A percentile compares a stretch with the other conserved stretches of the same genome.
Evolutionary conservation across 2,888 invertebrate species (phyloP).

Genomic region (Acheta domesticus): DNA sequence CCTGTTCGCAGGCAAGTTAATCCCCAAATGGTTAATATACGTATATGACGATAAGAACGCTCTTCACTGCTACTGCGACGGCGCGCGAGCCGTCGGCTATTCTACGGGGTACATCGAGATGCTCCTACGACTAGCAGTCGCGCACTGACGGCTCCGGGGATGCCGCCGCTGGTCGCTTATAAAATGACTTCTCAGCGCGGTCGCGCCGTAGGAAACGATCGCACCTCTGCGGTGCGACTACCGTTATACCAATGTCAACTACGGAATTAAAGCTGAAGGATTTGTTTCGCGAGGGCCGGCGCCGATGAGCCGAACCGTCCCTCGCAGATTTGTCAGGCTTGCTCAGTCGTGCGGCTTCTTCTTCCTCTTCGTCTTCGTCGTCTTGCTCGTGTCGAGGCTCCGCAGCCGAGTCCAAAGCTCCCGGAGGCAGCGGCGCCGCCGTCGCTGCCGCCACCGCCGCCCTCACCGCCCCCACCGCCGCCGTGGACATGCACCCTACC

Average conservation of each 20-base stretch:
- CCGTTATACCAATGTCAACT: not conserved
- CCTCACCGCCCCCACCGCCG: not conserved
- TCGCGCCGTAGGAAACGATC: not conserved
- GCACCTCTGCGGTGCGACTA: not conserved
- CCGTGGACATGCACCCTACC: not conserved
- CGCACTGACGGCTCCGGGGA: too few relatives aligned
- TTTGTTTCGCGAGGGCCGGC: not conserved
- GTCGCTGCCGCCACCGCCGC: not conserved
- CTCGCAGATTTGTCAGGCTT: not conserved
- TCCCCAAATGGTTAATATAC: too few relatives aligned
- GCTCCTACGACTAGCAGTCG: too few relatives aligned
- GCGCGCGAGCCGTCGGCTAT: too few relatives aligned
- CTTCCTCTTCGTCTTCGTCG: not conserved
- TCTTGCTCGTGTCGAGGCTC: not conserved
- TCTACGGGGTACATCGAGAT: too few relatives aligned
- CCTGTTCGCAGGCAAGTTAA: too few relatives aligned
- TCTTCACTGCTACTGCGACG: too few relatives aligned
- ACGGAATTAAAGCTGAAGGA: not conserved
- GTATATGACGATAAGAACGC: too few relatives aligned
- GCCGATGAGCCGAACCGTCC: not conserved
- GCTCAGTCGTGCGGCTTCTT: not conserved
- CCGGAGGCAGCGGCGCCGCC: not conserved
- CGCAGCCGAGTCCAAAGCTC: not conserved
- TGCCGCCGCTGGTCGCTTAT: not conserved
- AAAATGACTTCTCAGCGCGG: slow-evolving; percentile 1